Evolutionary conservation across 2,888 invertebrate genomes (phyloP), one percentile per base, ranked within the genome.

Genomic region (Dasypolia templi): DNA sequence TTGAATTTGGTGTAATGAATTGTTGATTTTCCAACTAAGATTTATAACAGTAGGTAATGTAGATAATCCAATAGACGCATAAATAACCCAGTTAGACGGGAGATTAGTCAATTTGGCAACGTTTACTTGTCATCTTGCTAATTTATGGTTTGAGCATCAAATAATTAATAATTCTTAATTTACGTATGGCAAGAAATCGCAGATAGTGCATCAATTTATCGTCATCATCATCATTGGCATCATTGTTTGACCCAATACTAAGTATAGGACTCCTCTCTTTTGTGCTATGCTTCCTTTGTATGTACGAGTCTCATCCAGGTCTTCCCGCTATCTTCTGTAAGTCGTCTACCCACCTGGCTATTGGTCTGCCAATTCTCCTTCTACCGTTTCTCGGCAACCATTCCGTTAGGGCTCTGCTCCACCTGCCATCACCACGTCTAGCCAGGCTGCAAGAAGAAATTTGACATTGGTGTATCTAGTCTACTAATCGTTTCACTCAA

Each of bases 1-100:
- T 70, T 63, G 42, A 81, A 55, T 81, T 44, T 65, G 6, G 12
- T 35, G n/a, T 78, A 58, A 63, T 63, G 22, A 61, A 64, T 58
- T 71, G 14, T 72, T 82, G 5, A 79, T 61, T 56, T 68, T 35
- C n/a, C 19, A 56, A 59, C 49, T 55, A 51, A 67, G 35, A 77
- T 82, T 70, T 77, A 61, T 42, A 42, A 49, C 19, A 39, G 42
- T 42, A 55, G 4, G 53, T 56, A 55, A 58, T 0, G 26, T 49
- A 26, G 44, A 39, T 65, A 39, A 61, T 79, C 44, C 19, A 62
- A 66, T 58, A 58, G 17, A 66, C 4, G 35, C 62, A 77, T 77
- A 62, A 58, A 77, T 71, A 17, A 56, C 29, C 0, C 22, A 22
- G 22, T 53, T 35, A 32, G 49, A 58, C 35, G 26, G 9, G 14